Base-by-base conservation (phyloP, 1,140 invertebrate species). In the Macrostomum lignano region DNA sequence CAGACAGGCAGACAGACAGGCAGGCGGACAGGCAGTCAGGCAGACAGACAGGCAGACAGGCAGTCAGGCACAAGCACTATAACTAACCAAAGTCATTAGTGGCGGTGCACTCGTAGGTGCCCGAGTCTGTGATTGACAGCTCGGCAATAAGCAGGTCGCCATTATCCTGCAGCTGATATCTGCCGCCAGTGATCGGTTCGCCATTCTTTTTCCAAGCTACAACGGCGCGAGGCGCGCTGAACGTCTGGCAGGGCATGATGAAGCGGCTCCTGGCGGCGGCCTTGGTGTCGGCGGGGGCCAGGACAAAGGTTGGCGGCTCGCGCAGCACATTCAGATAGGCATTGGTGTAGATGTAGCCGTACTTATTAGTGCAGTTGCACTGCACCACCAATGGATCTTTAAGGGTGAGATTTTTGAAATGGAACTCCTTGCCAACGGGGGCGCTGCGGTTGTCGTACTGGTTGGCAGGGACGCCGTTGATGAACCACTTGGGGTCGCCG, bases 301-400 rank as follows among this genome's bases (percentile, higher is more conserved):
- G 70, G 9, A 69, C 69, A 36, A 94, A 86, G 47, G 78, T 74
- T 13, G 88, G 82, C 21, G 74, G 69, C 32, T 91, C 61, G 25
- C 70, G 70, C 41, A 84, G 60, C 5, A 98, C 86, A 61, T 96
- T 96, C 4, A 98, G 68, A 47, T 78, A 94, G 25, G 91, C 76
- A 64, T 96, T 84, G 48, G 81, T 79, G 60, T 86, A 96, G 9
- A 91, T 76, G 56, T 94, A 96, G 20, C 88, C 88, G 41, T 81
- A 65, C n/a, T 72, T 73, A 54, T 94, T 96, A 37, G 82, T 88
- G 1, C 84, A 86, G 61, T 98, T 98, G 58, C 88, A 96, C 29
- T 91, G 84, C 48, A 88, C 84, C 55, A 94, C 91, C 36, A 79
- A 82, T 4, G 82, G 88, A 54, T 98, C 91, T 24, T 66, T 44